Evolutionary conservation across 2,113 vertebrate species (phyloP), one percentile per base, ranked within the genome.

Genomic region (Lontra canadensis): DNA sequence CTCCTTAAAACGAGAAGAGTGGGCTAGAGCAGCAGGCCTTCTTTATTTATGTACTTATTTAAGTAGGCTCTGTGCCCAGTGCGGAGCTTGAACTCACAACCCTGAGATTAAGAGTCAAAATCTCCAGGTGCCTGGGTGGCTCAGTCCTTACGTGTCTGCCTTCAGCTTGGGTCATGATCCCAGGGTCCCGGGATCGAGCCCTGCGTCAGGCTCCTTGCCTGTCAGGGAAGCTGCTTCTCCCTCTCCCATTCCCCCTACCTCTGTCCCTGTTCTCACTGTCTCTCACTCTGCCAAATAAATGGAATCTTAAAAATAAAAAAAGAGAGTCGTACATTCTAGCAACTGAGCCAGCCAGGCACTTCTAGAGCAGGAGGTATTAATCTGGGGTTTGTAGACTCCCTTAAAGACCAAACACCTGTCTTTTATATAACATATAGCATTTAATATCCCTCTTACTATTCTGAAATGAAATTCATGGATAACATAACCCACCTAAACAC

Each of bases 401-500:
- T 76, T 74, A 69, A 88, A 76, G 42, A 87, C 17, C 34, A 86
- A 82, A 67, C 57, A 47, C 42, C 44, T 73, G 63, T 47, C 26
- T 76, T 88, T 92, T 86, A 52, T 86, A 52, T 73, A 91, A 82
- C 34, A 90, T 76, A 59, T 44, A 84, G 39, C 55, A 49, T 78
- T 49, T 85, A 65, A 42, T n/a, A 7, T 78, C 63, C 42, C 47
- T 39, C 81, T 78, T 67, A 57, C n/a, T 87, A 42, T 82, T 79
- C 59, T 67, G 52, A 94, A 96, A 79, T 94, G 42, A 82, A 83
- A 90, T 36, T 93, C 36, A 91, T 31, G 88, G 57, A 42, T 49
- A 85, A 49, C 92, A 52, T 88, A 71, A 88, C 21, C 26, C 36
- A 81, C 52, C 42, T 67, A 92, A n/a, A 86, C 18, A 92, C 20